phyloP scores from a whole-genome alignment of 2,888 invertebrate genomes.

The Zhuqinia jingwanae region DNA sequence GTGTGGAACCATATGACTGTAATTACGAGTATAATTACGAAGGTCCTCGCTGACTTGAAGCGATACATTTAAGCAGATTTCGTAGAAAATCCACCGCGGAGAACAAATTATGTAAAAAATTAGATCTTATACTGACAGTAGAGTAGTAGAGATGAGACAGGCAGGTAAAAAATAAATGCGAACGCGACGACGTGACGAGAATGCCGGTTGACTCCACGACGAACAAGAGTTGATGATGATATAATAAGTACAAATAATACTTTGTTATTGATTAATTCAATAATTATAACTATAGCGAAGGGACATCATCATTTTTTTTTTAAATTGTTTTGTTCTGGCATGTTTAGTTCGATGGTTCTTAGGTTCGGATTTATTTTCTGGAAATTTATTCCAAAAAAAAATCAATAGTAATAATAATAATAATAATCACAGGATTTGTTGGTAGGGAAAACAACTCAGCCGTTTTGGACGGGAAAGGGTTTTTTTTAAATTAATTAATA shows the following conservation, averaged over 20 bases:
- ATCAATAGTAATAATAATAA: no score
- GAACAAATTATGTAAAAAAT: background rate
- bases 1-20: constrained; percentile 86
- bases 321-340: background rate
- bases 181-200: background rate
- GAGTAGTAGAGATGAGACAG: no score
- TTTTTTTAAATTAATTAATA: background rate
- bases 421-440: constrained; percentile 15
- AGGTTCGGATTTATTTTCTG: no score
- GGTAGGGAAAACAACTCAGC: background rate
- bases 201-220: no score
- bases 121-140: background rate
- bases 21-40: constrained; percentile 83
- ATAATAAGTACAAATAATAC: constrained; percentile 51
- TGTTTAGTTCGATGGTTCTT: background rate
- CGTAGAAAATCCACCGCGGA: constrained; percentile 39
- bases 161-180: background rate
- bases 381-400: no score
- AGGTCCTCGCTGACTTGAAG: constrained; percentile 81
- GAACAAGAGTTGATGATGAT: background rate
- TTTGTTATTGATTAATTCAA: background rate
- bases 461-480: constrained; percentile 17
- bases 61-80: constrained; percentile 72
- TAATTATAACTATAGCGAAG: background rate
- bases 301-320: background rate